Base-by-base conservation (phyloP, 2,797 vertebrate genomes). In the Hapalemur alaotrensis region DNA sequence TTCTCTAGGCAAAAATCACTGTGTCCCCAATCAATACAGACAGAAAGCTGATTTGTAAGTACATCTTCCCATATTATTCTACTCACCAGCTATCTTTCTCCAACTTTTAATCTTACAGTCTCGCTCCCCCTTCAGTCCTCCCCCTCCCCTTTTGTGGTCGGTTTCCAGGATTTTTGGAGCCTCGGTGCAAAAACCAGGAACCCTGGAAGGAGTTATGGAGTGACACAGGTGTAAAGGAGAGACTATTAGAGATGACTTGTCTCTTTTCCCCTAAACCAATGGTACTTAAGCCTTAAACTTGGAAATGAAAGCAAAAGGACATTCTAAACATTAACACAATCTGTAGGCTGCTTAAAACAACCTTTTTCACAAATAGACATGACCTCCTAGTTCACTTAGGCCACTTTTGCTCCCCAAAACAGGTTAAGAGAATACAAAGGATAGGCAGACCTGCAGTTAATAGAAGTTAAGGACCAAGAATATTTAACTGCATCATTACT, bases 1-100 rank as follows among this genome's bases (percentile, higher is more conserved):
- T 97, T 95, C 83, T 76, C 43, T 89, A 96, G 82, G 81, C 38
- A 91, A 94, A 96, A 96, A 70, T 54, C 43, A 95, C 11, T 84
- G 82, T 81, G 30, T 46, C 9, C 52, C 23, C 38, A 25, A 41
- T 59, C 63, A 90, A 69, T 54, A 85, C 1, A 78, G 59, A 84
- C 9, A 81, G n/a, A 88, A 82, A 86, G 30, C 57, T 78, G 50
- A 54, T n/a, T 75, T 76, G 90, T 87, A 93, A 50, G 25, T 25
- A 72, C 9, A 17, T 73, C 52, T 85, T 93, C 73, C n/a, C 48
- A 50, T 91, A 90, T 41, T 88, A 70, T 70, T 38, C 70, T 85
- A 41, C 41, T 20, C 17, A 88, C 41, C 11, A 88, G 59, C 22
- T 54, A 41, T 41, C 35, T 38, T 81, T 84, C 59, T 72, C 35